phyloP scores from a whole-genome alignment of 2,113 vertebrate genomes.

The Empidonax traillii region DNA sequence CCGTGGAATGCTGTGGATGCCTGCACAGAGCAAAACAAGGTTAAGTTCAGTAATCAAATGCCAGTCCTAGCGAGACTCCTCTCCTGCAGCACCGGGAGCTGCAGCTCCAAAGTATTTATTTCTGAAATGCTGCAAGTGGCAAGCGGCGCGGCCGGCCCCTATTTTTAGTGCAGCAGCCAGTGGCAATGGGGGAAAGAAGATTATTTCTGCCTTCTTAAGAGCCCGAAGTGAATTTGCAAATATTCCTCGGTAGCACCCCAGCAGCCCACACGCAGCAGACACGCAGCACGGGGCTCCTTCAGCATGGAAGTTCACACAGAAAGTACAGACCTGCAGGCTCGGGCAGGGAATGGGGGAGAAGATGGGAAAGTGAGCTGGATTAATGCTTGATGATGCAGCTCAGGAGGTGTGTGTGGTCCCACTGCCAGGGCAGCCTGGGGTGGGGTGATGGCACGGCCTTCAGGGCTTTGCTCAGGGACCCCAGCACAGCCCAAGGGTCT shows the following conservation, averaged over 20 bases:
- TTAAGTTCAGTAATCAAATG: slow-evolving; percentile 23
- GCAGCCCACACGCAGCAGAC: neutral
- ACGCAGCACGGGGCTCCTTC: neutral
- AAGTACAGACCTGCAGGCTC: neutral
- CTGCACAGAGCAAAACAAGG: neutral
- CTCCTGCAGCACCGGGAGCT: slow-evolving; percentile 35
- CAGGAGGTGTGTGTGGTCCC: neutral
- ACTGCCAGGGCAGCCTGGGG: neutral
- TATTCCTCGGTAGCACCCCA: neutral
- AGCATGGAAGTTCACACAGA: rapidly evolving
- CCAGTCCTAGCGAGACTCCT: neutral
- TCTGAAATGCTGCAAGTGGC: slow-evolving; percentile 49
- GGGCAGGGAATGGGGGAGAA: neutral
- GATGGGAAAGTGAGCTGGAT: neutral
- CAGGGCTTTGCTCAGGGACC: neutral
- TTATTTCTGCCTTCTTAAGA: slow-evolving; percentile 16
- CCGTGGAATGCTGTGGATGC: rapidly evolving
- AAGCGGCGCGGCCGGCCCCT: neutral
- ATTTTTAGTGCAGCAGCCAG: slow-evolving; percentile 46
- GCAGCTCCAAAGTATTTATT: slow-evolving; percentile 17
- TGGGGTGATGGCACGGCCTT: neutral
- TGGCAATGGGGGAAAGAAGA: slow-evolving; percentile 22
- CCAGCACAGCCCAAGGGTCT: neutral
- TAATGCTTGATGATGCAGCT: neutral
- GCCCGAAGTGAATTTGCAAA: neutral